Conservation (phyloP, 2,113 vertebrate genomes). For the Pionites leucogaster region DNA sequence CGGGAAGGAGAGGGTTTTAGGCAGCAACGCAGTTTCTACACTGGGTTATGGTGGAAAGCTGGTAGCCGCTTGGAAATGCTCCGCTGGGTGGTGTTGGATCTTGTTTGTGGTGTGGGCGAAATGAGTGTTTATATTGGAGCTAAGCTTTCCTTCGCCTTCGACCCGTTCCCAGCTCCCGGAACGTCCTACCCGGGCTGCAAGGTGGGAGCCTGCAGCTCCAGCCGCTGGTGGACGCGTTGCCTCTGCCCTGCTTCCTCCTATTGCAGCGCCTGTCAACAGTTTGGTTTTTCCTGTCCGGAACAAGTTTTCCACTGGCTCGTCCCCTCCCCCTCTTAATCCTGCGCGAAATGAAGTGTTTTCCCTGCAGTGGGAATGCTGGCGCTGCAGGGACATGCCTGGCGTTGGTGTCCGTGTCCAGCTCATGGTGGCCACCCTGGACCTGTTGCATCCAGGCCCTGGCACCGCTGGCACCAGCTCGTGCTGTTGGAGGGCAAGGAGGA, state of each 20-base stretch:
- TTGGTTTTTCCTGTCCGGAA: constrained; percentile 52
- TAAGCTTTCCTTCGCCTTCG: not conserved
- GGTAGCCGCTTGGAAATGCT: not conserved
- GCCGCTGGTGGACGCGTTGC: not conserved
- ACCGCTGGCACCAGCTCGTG: accelerated
- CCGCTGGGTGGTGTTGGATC: not conserved
- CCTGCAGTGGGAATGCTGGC: not conserved
- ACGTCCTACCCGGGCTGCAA: not conserved
- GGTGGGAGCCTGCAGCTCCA: not conserved
- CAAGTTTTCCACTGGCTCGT: constrained; percentile 52
- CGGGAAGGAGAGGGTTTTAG: not conserved
- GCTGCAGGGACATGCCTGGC: accelerated
- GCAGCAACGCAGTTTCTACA: not conserved
- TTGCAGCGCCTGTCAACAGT: not conserved
- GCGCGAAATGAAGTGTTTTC: not conserved
- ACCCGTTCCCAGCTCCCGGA: not conserved
- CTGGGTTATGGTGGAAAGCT: not conserved
- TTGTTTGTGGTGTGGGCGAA: constrained; percentile 12
- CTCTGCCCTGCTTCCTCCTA: not conserved
- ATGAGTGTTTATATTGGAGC: not conserved
- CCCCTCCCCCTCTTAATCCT: constrained; percentile 52
- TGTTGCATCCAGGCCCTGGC: not conserved
- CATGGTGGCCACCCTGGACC: accelerated
- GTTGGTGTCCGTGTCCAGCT: accelerated
- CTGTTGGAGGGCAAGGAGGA: not conserved